Percentiles rank a stretch among this genome's conserved stretches.
phyloP scores from a whole-genome alignment of 2,888 invertebrate species.

The Drosophila mercatorum region DNA sequence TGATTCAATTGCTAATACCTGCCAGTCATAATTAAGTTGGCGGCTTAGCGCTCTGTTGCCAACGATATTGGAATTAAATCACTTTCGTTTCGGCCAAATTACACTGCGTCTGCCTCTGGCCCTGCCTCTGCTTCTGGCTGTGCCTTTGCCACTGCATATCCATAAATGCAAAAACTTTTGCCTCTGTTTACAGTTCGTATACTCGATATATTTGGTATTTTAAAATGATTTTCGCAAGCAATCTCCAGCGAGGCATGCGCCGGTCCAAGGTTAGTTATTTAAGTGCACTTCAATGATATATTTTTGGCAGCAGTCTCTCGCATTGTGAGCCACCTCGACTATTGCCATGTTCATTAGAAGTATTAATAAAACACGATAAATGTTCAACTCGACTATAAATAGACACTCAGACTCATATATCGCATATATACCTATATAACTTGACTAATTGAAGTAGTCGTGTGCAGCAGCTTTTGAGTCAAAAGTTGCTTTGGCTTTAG shows the following conservation, averaged over 20 bases:
- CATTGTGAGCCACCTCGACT: conserved; percentile 14
- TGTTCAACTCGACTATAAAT: conserved; percentile 51
- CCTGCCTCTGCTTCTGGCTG: background rate
- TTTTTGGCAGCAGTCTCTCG: conserved; percentile 21
- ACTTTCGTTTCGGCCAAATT: conserved; percentile 28
- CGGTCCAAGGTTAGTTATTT: conserved; percentile 35
- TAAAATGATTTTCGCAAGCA: conserved; percentile 10
- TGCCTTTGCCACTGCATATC: background rate
- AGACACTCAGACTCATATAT: conserved; percentile 35
- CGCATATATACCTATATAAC: conserved; percentile 33
- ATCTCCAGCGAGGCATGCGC: conserved; percentile 21
- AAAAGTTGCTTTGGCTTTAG: conserved; percentile 26
- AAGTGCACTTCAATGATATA: conserved; percentile 30
- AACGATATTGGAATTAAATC: conserved; percentile 41
- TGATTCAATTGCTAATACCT: conserved; percentile 35
- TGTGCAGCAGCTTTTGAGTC: conserved; percentile 28
- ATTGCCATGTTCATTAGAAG: conserved; percentile 41
- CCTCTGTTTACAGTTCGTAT: conserved; percentile 22
- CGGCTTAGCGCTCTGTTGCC: conserved; percentile 14
- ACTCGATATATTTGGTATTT: conserved; percentile 16
- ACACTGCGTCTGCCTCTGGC: background rate
- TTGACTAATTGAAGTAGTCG: conserved; percentile 65
- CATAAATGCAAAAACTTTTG: conserved; percentile 12
- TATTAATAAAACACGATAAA: conserved; percentile 56
- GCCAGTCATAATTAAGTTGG: conserved; percentile 52